Percentiles rank a stretch among this genome's conserved stretches.
Conservation (phyloP, 2,888 invertebrate species). For the Kryphioiulus occultus region DNA sequence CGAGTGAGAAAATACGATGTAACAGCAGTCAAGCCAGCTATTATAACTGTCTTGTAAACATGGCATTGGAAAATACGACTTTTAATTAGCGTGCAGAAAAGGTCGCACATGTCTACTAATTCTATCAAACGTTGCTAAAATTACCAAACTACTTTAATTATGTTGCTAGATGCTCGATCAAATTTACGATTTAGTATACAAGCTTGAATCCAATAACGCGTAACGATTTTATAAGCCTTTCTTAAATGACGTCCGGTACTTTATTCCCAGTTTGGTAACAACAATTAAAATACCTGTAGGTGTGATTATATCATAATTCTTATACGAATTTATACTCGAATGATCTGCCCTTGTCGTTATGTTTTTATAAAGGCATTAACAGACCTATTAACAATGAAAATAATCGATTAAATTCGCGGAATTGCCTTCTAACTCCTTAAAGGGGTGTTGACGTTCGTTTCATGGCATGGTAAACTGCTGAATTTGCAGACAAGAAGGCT, state of each 20-base stretch:
- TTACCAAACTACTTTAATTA: not conserved
- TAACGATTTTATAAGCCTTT: not conserved
- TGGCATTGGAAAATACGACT: constrained; percentile 34
- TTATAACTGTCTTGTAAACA: constrained; percentile 36
- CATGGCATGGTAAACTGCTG: not conserved
- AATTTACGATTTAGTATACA: not conserved
- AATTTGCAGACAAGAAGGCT: not conserved
- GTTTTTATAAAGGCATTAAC: not conserved
- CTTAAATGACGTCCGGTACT: not conserved
- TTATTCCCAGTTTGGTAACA: not conserved
- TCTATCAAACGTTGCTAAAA: not conserved
- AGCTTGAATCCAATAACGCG: not conserved
- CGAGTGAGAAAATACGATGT: not conserved
- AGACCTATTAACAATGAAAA: not conserved
- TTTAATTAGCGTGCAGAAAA: constrained; percentile 7
- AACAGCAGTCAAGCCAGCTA: not conserved
- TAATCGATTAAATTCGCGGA: not conserved
- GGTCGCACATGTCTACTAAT: not conserved
- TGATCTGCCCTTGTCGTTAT: not conserved
- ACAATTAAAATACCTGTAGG: not conserved
- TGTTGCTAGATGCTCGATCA: not conserved
- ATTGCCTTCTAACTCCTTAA: not conserved
- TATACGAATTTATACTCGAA: not conserved
- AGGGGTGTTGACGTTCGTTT: not conserved
- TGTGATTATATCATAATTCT: not conserved